Evolutionary conservation across 2,797 vertebrate genomes (phyloP).

Genomic region (Sphaeramia orbicularis): DNA sequence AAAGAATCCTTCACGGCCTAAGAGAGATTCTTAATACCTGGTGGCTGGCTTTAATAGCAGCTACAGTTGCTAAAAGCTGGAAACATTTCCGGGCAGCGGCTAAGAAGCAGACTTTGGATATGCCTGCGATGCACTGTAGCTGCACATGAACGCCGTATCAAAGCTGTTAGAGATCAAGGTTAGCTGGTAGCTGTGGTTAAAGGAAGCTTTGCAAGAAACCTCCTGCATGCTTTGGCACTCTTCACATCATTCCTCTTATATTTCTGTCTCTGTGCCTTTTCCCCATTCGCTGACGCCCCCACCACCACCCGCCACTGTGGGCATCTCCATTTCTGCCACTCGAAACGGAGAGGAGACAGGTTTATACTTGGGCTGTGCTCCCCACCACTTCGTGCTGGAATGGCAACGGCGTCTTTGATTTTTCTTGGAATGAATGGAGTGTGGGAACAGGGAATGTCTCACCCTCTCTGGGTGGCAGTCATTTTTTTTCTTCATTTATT

Average conservation of each 20-base stretch:
- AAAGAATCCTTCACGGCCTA: conserved; percentile 43
- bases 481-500: not conserved
- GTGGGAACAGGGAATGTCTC: conserved; percentile 60
- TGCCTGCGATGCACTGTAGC: conserved; percentile 36
- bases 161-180: conserved; percentile 58
- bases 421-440: conserved; percentile 28
- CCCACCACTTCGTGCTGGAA: conserved; percentile 5
- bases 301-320: conserved; percentile 10
- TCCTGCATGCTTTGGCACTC: conserved; percentile 25
- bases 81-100: conserved; percentile 47
- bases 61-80: conserved; percentile 55
- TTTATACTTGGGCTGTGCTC: conserved; percentile 37
- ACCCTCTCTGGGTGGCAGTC: conserved; percentile 36
- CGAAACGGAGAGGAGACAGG: conserved; percentile 21
- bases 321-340: conserved; percentile 47
- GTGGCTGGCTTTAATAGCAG: conserved; percentile 52
- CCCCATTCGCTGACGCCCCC: conserved; percentile 26
- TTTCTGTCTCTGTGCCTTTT: conserved; percentile 45
- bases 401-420: conserved; percentile 50
- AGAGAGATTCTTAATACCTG: conserved; percentile 51
- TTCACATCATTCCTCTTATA: conserved; percentile 48
- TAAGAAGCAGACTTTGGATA: conserved; percentile 39
- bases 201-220: conserved; percentile 49
- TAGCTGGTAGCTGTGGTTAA: conserved; percentile 49
- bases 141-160: conserved; percentile 36